These are phyloP conservation scores for Morelia viridis DNA, from an alignment of 2,797 vertebrate genomes.

Conservation along the genomic window DNA sequence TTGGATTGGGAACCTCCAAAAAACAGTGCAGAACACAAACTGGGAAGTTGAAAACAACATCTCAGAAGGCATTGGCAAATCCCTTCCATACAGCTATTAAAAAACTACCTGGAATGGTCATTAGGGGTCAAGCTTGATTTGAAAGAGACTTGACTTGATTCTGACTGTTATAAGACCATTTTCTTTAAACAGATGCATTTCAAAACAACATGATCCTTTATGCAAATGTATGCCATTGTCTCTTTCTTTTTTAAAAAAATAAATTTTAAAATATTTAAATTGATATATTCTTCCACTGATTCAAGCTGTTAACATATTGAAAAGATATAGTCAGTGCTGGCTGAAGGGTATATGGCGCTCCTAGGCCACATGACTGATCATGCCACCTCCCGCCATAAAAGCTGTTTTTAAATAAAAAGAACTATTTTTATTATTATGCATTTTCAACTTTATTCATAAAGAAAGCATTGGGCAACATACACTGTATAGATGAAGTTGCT, in stretches of 20 bases:
- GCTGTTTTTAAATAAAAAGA: not conserved
- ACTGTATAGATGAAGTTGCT: not conserved
- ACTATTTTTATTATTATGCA: slow-evolving; percentile 23
- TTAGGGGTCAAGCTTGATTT: not conserved
- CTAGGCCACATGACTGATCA: too few relatives aligned
- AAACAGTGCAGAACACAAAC: not conserved
- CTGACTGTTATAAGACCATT: not conserved
- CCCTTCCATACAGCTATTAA: not conserved
- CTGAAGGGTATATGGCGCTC: not conserved
- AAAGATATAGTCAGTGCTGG: not conserved
- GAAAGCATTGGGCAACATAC: not conserved
- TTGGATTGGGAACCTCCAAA: not conserved
- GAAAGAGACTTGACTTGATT: not conserved
- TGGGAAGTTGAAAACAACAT: not conserved
- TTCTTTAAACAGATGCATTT: not conserved
- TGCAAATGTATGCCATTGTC: not conserved
- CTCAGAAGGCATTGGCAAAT: not conserved
- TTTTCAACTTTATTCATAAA: slow-evolving; percentile 42
- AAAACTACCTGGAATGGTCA: not conserved
- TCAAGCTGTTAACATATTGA: slow-evolving; percentile 1
- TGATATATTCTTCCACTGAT: not conserved
- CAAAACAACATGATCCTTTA: not conserved
- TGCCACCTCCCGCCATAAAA: slow-evolving; percentile 6
- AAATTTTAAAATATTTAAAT: not conserved
- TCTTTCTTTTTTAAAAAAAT: not conserved